Base-by-base conservation (phyloP, 2,888 invertebrate species). In the Gari tellinella region DNA sequence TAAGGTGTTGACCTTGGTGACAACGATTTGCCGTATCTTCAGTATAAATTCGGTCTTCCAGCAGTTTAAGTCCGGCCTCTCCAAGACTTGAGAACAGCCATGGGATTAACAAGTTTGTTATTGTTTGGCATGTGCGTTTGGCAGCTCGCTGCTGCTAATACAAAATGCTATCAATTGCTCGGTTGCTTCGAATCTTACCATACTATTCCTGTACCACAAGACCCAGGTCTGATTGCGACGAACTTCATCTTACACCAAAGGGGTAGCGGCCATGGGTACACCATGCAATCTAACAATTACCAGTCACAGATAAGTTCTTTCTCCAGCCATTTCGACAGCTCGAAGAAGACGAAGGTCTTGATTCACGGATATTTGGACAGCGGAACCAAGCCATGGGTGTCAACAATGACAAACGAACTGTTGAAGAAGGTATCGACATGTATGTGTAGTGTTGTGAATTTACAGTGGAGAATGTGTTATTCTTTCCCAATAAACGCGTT, bases 301-400 rank as follows among this genome's bases (percentile, higher is more conserved):
- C 17, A 40, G 10, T 43, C 51, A 21, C 46, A 70, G 12, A 37
- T 69, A 1, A 1, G 23, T 12, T 40, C 43, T n/a, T 75, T 69
- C 66, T 23, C 37, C 19, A 14, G 26, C 4, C 66, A 66, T 49
- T 70, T 75, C 46, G 66, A 75, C 45, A 15, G 57, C 10, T 41
- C 56, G 10, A 75, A 75, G 26, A 38, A 56, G 8, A 75, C 75
- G 1, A 75, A 70, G 45, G 26, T 75, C 8, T 23, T 75, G 10
- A 63, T 70, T n/a, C 86, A 86, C 37, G 84, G 86, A 2, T 86
- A 66, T 46, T 14, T 78, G 15, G 69, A 82, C 57, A 72, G 26
- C 17, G 81, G 69, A 19, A 37, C 53, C 8, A 67, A 61, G 2
- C 41, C 53, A 0, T 83, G 83, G 83, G 17, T 83, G 3, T 19